Base-by-base conservation (phyloP, 2,888 invertebrate genomes). In the Pandemis heparana region DNA sequence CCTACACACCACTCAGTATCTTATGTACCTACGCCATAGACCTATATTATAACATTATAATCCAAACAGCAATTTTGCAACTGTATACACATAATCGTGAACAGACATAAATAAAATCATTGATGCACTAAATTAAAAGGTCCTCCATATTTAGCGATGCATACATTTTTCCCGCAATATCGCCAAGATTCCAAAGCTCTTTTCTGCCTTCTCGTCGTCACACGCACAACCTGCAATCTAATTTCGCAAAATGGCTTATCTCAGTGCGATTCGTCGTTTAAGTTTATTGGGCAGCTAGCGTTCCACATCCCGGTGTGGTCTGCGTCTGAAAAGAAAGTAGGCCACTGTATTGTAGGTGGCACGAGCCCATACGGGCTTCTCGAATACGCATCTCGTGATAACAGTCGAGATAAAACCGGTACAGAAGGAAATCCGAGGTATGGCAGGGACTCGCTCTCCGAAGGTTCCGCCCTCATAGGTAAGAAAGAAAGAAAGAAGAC, bases 341-440 rank as follows among this genome's bases (percentile, higher is more conserved):
- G 66, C 8, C 66, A 66, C n/a, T 10, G 46, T 46, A 51, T 65
- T 32, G 23, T 23, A 46, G 18, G 41, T 51, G 23, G 23, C 10
- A 48, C 48, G 48, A 48, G 65, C 32, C 39, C 32, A 56, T 32
- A 66, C 41, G 41, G 41, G 18, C 46, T 46, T 23, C 46, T 32
- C 46, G 32, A 63, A 63, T 63, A 46, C 43, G 41, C 64, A 51
- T 60, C 32, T 71, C 76, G 78, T 75, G 79, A 81, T 82, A 82
- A 82, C 79, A 81, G 18, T 74, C 75, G 75, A 81, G 82, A 86
- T 84, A 84, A 83, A 85, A 84, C 77, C 76, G 79, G 78, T 7
- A 71, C 10, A 82, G 80, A 75, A 80, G 81, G 80, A 80, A 82
- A 18, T 53, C 7, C 16, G 53, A 16, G 18, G 53, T 16, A 53